A percentile compares a stretch with the other conserved stretches of the same genome.
Evolutionary conservation across 2,113 vertebrate species (phyloP).

Genomic region (Petrocephalus microphthalmus): DNA sequence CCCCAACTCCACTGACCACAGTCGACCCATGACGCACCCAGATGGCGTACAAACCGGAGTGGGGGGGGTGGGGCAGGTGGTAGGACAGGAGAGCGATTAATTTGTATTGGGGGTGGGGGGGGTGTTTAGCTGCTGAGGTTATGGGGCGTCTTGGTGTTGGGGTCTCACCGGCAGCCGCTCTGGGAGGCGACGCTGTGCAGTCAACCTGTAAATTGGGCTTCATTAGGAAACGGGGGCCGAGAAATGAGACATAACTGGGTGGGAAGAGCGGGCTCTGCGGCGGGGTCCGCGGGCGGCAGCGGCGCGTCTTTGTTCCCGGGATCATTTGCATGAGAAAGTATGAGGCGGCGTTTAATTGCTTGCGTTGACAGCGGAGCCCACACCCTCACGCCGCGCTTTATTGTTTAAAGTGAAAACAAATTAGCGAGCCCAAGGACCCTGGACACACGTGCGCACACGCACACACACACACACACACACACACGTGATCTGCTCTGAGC

Average conservation of each 20-base stretch:
- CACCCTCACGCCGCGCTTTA: neutral
- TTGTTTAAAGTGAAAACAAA: neutral
- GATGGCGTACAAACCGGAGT: constrained; percentile 2
- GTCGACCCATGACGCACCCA: constrained; percentile 9
- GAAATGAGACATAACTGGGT: neutral
- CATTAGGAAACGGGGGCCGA: neutral
- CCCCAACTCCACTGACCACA: constrained; percentile 3
- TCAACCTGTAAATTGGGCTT: constrained; percentile 16
- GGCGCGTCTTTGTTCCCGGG: neutral
- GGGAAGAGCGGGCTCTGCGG: neutral
- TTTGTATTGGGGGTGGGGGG: constrained; percentile 14
- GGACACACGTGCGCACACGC: neutral
- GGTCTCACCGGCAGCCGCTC: neutral
- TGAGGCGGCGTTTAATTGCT: neutral
- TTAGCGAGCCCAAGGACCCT: neutral
- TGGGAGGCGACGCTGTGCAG: constrained; percentile 7
- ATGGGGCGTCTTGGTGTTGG: neutral
- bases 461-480: neutral
- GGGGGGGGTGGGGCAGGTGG: neutral
- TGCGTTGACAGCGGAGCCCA: neutral
- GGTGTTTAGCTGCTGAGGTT: constrained; percentile 8
- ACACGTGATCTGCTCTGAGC: neutral
- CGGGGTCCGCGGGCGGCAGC: neutral
- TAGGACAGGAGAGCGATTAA: constrained; percentile 22
- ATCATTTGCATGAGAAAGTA: constrained; percentile 15